Base-by-base conservation (phyloP, 1,140 invertebrate genomes). In the Antheraea pernyi region DNA sequence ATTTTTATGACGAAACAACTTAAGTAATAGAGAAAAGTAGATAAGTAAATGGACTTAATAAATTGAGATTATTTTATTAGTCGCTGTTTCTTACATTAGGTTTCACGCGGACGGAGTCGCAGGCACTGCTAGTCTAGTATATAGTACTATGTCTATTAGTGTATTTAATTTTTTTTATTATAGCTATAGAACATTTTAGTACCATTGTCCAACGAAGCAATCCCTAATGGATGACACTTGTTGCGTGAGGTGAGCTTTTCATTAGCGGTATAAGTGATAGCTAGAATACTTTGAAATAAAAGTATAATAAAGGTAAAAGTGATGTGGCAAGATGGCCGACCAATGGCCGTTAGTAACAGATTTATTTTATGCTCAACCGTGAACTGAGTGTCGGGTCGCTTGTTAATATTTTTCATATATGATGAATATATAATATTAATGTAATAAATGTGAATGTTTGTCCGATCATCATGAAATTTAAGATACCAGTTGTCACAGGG, bases 271-370 rank as follows among this genome's bases (percentile, higher is more conserved):
- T 53, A 53, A 53, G 46, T 53, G 46, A 53, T 13, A 53, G 16
- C 46, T n/a, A 53, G 0, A 42, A 16, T 11, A 42, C 39, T 13
- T 53, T 53, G 46, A 53, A 53, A 53, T 53, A 53, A 53, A 53
- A 53, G 46, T 53, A 53, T n/a, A 53, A 53, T 53, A 53, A 53
- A 53, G 11, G 46, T n/a, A 53, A 53, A 53, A 53, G 46, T 53
- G 5, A 53, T 53, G 13, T 53, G 46, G 11, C 46, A 13, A 53
- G 16, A 53, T 53, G 46, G 46, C 46, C 16, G 46, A n/a, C 46
- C 16, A 53, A 16, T 53, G 6, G 46, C 13, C 46, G 16, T 53
- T 53, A 53, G 16, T 53, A 53, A 16, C 5, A 13, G 16, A 53
- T 53, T 53, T 53, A 53, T 53, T 53, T 53, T 16, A 53, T 53